Percentiles rank a stretch among this genome's conserved stretches.
Evolutionary conservation across 2,888 invertebrate species (phyloP).

Genomic region (Nesidiocoris tenuis): DNA sequence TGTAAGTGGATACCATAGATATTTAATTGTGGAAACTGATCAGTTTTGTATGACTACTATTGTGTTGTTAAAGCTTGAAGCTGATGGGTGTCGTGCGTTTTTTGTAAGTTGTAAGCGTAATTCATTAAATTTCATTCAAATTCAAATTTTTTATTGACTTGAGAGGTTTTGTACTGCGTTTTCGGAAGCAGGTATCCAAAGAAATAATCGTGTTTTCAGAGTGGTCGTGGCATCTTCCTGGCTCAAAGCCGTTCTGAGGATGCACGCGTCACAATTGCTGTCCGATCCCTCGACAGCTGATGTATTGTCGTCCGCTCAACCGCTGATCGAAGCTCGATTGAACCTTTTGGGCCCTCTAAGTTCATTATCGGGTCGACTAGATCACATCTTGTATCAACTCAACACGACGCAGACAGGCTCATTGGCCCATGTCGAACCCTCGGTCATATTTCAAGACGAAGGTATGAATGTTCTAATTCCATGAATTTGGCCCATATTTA

Average conservation of each 20-base stretch:
- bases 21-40: conserved; percentile 17
- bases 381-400: conserved; percentile 62
- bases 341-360: conserved; percentile 59
- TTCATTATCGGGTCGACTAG: conserved; percentile 63
- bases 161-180: too few relatives aligned
- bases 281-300: conserved; percentile 63
- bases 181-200: too few relatives aligned
- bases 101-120: too few relatives aligned
- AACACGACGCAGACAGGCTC: conserved; percentile 55
- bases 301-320: conserved; percentile 60
- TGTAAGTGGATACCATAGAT: conserved; percentile 59
- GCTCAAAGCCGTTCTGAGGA: conserved; percentile 61
- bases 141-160: too few relatives aligned
- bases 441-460: conserved; percentile 60
- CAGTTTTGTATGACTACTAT: too few relatives aligned
- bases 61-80: too few relatives aligned
- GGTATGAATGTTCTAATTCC: conserved; percentile 51
- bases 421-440: conserved; percentile 54
- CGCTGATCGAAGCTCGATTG: conserved; percentile 61
- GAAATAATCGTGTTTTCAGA: conserved; percentile 54
- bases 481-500: too few relatives aligned
- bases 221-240: conserved; percentile 61
- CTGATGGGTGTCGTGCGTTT: too few relatives aligned
- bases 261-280: conserved; percentile 64
- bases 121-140: too few relatives aligned